Base-by-base conservation (phyloP, 1,140 invertebrate species). In the Venturia canescens region DNA sequence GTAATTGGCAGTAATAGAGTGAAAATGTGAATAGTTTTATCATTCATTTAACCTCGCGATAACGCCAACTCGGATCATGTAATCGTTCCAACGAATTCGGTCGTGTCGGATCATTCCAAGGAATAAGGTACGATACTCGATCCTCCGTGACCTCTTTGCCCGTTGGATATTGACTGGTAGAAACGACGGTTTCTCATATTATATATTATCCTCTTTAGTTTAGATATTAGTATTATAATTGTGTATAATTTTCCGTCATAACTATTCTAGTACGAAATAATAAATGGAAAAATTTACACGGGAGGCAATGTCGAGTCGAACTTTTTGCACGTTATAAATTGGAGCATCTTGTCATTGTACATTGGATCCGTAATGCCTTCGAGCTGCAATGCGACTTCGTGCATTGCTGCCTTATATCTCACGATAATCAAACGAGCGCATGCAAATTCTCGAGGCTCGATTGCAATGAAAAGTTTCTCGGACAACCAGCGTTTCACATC, bases 261-360 rank as follows among this genome's bases (percentile, higher is more conserved):
- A 11, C 3, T 23, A 63, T 21, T 21, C 60, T 9, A 69, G 18
- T 13, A 34, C 21, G 70, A 67, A 7, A 23, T 16, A 34, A 60
- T n/a, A 21, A 75, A 44, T 18, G n/a, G 3, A 21, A 53, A 53
- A 18, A 53, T 53, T 53, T 16, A 18, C 50, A 3, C 50, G 50
- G 50, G 34, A 34, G 57, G 7, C 23, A 9, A 63, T 63, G 80
- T 29, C 67, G 48, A 27, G 16, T 60, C 5, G 21, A 86, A 84
- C 48, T 87, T 76, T 57, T 85, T 16, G 50, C 81, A 89, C 16
- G 85, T 83, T 11, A 86, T 75, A 70, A 83, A 23, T 80, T 87
- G 86, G 6, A 88, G 80, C 63, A 88, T 79, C 83, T 88, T 89
- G n/a, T 86, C 87, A 23, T 84, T 86, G 29, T 86, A 87, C 3